Evolutionary conservation across 2,888 invertebrate genomes (phyloP).

Genomic region (Trichopria drosophilae): DNA sequence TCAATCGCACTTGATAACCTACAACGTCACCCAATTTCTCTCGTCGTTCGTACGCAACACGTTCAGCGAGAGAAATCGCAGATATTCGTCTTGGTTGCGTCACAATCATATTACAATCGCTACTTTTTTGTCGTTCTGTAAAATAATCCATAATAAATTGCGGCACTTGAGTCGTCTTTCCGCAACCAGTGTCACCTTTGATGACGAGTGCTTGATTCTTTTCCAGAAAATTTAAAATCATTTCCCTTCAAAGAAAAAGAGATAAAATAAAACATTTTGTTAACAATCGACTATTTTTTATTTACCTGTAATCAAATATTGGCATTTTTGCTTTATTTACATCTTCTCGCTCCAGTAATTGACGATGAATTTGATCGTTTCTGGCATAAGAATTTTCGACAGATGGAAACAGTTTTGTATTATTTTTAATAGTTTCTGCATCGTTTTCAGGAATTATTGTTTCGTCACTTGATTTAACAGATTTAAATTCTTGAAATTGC

Average conservation of each 20-base stretch:
- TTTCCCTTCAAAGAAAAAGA: constrained; percentile 48
- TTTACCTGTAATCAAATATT: constrained; percentile 56
- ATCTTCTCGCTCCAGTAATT: constrained; percentile 7
- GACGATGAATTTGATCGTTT: constrained; percentile 17
- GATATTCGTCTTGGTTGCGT: constrained; percentile 73
- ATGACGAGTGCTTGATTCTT: constrained; percentile 64
- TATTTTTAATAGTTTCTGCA: neutral
- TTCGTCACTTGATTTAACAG: neutral
- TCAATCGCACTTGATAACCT: constrained; percentile 70
- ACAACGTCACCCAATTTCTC: constrained; percentile 69
- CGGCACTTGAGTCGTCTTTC: constrained; percentile 74
- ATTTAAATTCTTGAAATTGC: neutral
- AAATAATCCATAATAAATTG: constrained; percentile 65
- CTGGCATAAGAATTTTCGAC: constrained; percentile 18
- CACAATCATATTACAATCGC: constrained; percentile 64
- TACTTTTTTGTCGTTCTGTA: constrained; percentile 54
- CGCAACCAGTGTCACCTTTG: constrained; percentile 74
- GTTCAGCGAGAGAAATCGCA: constrained; percentile 68
- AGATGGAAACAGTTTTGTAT: constrained; percentile 12
- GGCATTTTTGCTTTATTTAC: constrained; percentile 46
- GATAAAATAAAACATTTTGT: constrained; percentile 5
- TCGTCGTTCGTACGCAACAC: constrained; percentile 66
- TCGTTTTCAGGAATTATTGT: neutral
- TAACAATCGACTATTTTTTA: neutral
- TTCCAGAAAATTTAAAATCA: constrained; percentile 62